Base-by-base conservation (phyloP, 2,888 invertebrate genomes). In the Melolontha melolontha region DNA sequence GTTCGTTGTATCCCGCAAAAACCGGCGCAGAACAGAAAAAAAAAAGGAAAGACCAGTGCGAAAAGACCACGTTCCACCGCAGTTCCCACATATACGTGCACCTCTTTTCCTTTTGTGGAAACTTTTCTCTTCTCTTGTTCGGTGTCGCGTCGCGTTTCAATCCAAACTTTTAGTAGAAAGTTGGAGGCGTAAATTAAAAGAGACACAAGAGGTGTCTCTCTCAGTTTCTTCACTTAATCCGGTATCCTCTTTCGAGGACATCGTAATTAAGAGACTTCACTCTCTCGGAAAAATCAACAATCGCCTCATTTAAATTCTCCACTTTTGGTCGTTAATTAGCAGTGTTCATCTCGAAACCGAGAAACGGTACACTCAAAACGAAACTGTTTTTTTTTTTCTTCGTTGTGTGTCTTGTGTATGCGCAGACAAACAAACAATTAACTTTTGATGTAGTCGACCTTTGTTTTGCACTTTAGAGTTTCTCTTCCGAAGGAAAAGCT, bases 221-320 rank as follows among this genome's bases (percentile, higher is more conserved):
- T 67, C 50, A 49, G 52, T 57, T 47, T 57, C 51, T 57, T 49
- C 51, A 52, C 34, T 34, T 47, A 14, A 14, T 29, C 6, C 59
- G 44, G 44, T 16, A 44, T 29, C 59, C 29, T 44, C 29, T 44
- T 27, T 47, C 29, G 29, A 59, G 39, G 64, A 55, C 55, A 22
- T 64, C 66, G 63, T 70, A 73, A 72, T 73, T 72, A 72, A 66
- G 69, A 50, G 54, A 49, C 65, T 64, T 57, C 68, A 62, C 57
- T 71, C 70, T 71, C 62, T 52, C 50, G 69, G 71, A 72, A 73
- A 71, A 71, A 70, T 70, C 70, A 74, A 71, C 72, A 71, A 62
- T 70, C 67, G 70, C 70, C 47, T 57, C 66, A 57, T 66, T 66
- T 66, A 59, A 50, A 66, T 66, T 59, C 34, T 50, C 57, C 66